These are phyloP conservation scores for Dinoponera quadriceps DNA, from an alignment of 1,140 invertebrate species.

Conservation along the genomic window DNA sequence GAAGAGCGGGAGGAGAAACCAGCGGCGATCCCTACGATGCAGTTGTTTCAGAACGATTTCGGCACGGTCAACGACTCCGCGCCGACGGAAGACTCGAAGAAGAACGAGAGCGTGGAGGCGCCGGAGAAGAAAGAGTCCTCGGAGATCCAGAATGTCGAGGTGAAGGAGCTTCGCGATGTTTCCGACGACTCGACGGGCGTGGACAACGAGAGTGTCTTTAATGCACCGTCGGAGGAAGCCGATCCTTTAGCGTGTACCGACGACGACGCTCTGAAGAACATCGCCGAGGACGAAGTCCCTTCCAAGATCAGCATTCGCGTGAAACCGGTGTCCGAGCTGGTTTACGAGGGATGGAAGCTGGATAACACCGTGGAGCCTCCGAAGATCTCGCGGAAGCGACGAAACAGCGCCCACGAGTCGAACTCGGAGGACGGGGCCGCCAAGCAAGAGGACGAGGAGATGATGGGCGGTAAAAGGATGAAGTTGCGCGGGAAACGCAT, in stretches of 20 bases:
- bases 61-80: constrained; percentile 6
- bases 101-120: constrained; percentile 6
- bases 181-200: constrained; percentile 80
- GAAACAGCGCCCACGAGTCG: constrained; percentile 79
- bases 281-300: constrained; percentile 37
- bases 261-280: constrained; percentile 65
- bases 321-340: constrained; percentile 78
- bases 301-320: constrained; percentile 79
- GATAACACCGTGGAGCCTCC: constrained; percentile 71
- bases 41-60: constrained; percentile 41
- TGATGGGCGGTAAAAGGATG: constrained; percentile 85
- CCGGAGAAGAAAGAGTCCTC: constrained; percentile 45
- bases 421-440: constrained; percentile 75
- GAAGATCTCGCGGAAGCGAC: constrained; percentile 79
- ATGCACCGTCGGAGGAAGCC: constrained; percentile 70
- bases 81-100: not conserved
- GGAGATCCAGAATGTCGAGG: constrained; percentile 69
- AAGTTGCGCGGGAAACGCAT: constrained; percentile 85
- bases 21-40: not conserved
- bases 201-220: constrained; percentile 79
- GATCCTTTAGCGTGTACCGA: constrained; percentile 78
- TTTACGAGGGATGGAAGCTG: constrained; percentile 80
- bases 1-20: constrained; percentile 4
- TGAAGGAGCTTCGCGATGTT: constrained; percentile 44
- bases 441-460: constrained; percentile 63